Percentiles rank a stretch among this genome's conserved stretches.
Conservation (phyloP, 2,888 invertebrate species). For the Miltochrista miniata region DNA sequence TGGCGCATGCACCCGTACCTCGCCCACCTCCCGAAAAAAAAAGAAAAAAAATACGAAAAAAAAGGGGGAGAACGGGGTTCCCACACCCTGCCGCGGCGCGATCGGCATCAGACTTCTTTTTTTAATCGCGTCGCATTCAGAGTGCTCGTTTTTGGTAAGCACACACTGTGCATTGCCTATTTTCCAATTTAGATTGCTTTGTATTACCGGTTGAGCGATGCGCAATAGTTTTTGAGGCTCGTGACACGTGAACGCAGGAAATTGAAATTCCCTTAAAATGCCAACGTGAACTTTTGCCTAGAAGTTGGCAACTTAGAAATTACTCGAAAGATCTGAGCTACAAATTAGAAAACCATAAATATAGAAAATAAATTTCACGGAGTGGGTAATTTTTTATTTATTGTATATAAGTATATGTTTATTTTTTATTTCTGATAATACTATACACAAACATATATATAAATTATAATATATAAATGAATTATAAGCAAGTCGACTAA, state of each 20-base stretch:
- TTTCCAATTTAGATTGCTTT: constrained; percentile 84
- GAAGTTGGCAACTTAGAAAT: neutral
- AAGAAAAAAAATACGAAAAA: constrained; percentile 69
- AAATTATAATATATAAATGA: too few species aligned
- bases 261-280: constrained; percentile 69
- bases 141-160: constrained; percentile 82
- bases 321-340: too few species aligned
- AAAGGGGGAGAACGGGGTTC: constrained; percentile 57
- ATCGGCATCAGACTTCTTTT: constrained; percentile 83
- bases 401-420: too few species aligned
- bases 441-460: too few species aligned
- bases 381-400: too few species aligned
- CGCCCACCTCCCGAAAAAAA: constrained; percentile 80
- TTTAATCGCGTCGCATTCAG: constrained; percentile 83
- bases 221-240: constrained; percentile 81
- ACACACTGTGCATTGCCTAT: constrained; percentile 83
- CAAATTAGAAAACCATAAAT: too few species aligned
- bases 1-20: constrained; percentile 79
- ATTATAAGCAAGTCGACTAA: too few species aligned
- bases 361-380: too few species aligned
- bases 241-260: constrained; percentile 76
- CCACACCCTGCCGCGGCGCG: constrained; percentile 74
- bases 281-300: constrained; percentile 29
- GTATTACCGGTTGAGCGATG: constrained; percentile 82
- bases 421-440: too few species aligned